phyloP scores from a whole-genome alignment of 2,888 invertebrate species.

The Hanleya hanleyi region DNA sequence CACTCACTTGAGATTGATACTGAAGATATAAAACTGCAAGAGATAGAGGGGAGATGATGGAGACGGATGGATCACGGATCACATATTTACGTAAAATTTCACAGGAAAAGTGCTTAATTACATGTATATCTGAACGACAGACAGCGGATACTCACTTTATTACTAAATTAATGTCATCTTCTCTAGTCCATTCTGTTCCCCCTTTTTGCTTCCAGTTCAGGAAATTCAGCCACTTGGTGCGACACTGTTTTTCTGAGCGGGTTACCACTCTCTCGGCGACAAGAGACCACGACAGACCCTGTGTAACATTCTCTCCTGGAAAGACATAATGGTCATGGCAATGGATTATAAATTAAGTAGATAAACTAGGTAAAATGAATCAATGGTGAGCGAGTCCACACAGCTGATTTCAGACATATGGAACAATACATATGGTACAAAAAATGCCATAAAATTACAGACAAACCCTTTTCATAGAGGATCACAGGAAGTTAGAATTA shows the following conservation, averaged over 20 bases:
- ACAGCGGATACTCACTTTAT: constrained; percentile 61
- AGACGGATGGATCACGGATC: no score
- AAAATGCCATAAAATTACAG: no score
- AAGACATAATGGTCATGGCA: neutral
- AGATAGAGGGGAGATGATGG: no score
- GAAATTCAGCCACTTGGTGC: constrained; percentile 76
- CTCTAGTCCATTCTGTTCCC: constrained; percentile 74
- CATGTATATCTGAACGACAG: neutral
- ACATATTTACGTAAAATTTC: no score
- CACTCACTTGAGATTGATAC: no score
- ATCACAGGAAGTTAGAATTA: no score
- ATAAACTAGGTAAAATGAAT: neutral
- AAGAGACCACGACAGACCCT: constrained; percentile 73
- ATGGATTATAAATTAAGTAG: neutral
- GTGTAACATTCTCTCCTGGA: constrained; percentile 72
- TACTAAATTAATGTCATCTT: constrained; percentile 74
- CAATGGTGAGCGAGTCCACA: neutral
- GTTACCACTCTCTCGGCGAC: constrained; percentile 74
- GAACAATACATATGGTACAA: no score
- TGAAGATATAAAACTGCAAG: no score
- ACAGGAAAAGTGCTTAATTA: no score
- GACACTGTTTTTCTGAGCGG: constrained; percentile 75
- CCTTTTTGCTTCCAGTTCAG: constrained; percentile 75
- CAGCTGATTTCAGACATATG: neutral
- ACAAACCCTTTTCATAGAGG: no score